Percentiles rank a stretch among this genome's conserved stretches.
phyloP scores from a whole-genome alignment of 2,113 vertebrate genomes.

The Brachypodius melanocephalos region DNA sequence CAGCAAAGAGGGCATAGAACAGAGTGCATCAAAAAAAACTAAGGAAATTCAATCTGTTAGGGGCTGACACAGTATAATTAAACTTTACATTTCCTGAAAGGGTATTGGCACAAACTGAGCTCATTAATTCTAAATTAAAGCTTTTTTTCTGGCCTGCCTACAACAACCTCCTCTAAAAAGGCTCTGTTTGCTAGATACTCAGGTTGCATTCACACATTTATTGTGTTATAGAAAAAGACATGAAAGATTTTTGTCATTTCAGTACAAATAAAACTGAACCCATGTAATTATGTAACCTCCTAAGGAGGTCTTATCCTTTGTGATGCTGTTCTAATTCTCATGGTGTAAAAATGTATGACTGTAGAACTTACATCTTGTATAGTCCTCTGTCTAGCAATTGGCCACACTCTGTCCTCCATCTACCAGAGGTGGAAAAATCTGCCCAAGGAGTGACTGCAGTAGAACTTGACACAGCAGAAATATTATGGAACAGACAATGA shows the following conservation, averaged over 20 bases:
- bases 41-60: not conserved
- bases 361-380: not conserved
- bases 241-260: constrained; percentile 9
- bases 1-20: not conserved
- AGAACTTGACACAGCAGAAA: not conserved
- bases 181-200: not conserved
- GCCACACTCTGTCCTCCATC: not conserved
- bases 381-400: not conserved
- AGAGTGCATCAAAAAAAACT: not conserved
- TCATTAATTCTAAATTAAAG: constrained; percentile 16
- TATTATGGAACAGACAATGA: not conserved
- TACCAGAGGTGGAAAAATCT: not conserved
- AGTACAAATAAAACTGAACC: not conserved
- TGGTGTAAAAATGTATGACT: not conserved
- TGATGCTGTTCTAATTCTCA: not conserved
- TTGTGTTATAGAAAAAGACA: not conserved
- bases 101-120: not conserved
- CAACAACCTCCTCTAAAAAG: not conserved
- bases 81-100: constrained; percentile 8
- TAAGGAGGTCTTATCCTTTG: not conserved
- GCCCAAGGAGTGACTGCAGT: not conserved
- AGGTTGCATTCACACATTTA: not conserved
- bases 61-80: not conserved
- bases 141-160: not conserved
- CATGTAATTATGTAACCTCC: not conserved